Evolutionary conservation across 2,888 invertebrate genomes (phyloP), one percentile per base, ranked within the genome.

Genomic region (Allacma fusca): DNA sequence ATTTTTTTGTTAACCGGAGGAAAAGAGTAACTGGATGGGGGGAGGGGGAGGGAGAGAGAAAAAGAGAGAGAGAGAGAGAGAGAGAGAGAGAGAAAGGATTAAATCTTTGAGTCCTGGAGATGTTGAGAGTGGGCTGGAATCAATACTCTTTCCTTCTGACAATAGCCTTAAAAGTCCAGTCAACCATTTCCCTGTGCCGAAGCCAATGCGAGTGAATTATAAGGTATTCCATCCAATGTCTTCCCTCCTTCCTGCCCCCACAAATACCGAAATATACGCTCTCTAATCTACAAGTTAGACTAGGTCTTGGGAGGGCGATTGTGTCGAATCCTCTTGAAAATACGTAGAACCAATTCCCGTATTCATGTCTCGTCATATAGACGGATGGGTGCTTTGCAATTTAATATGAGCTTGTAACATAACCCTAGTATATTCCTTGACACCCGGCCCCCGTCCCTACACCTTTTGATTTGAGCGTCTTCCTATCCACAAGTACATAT

Each of bases 91-190:
- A 7, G 26, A 16, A 64, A 24, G 21, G 5, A 26, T 65, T 34
- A 34, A 34, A 34, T 9, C 34, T 34, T 34, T 34, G 5, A 34
- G 9, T 34, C 34, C 34, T 34, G 62, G 67, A 19, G 2, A 68
- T 29, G 34, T 34, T n/a, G 34, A 68, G 34, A 34, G 34, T 34
- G 62, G 40, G 16, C 29, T 21, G 23, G 68, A 68, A 68, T 68
- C 68, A 68, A 68, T 68, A 68, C 34, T 34, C 34, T 34, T 34
- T 9, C 16, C 68, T 34, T 62, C 34, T 68, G 21, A 68, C 68
- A 68, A 68, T 68, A 68, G 68, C 40, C 68, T 68, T 40, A 68
- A 29, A 68, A 68, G 68, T 68, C 68, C 68, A 68, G 68, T 68
- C 68, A 68, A 19, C 68, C 68, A 68, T 68, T 40, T 23, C 34